A percentile compares a stretch with the other conserved stretches of the same genome.
Evolutionary conservation across 2,888 invertebrate species (phyloP).

Genomic region (Nephrotoma appendiculata): DNA sequence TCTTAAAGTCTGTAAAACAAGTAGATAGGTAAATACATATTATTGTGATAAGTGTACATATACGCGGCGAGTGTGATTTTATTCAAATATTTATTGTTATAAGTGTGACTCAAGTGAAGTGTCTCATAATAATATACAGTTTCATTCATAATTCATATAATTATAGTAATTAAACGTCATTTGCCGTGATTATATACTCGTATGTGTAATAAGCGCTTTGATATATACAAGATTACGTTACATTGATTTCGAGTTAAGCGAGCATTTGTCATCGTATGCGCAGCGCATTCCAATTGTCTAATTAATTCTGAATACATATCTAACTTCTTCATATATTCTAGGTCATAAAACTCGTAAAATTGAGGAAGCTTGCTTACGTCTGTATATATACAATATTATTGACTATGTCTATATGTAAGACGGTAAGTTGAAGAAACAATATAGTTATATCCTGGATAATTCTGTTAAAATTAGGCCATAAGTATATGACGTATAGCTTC

Average conservation of each 20-base stretch:
- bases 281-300: not conserved
- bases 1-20: not conserved
- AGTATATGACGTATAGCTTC: too few species aligned
- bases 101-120: not conserved
- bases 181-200: not conserved
- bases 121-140: not conserved
- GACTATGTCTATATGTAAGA: not conserved
- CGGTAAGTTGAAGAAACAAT: not conserved
- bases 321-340: not conserved
- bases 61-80: not conserved
- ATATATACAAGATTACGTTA: not conserved
- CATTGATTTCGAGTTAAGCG: not conserved
- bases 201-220: not conserved
- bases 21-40: not conserved
- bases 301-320: not conserved
- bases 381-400: not conserved
- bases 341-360: not conserved
- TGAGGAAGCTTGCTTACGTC: not conserved
- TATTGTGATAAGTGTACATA: not conserved
- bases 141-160: not conserved
- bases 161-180: not conserved
- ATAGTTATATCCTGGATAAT: not conserved
- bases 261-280: not conserved
- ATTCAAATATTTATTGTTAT: not conserved
- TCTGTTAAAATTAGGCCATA: too few species aligned